Conservation (phyloP, 2,113 vertebrate genomes). For the Mugil cephalus region DNA sequence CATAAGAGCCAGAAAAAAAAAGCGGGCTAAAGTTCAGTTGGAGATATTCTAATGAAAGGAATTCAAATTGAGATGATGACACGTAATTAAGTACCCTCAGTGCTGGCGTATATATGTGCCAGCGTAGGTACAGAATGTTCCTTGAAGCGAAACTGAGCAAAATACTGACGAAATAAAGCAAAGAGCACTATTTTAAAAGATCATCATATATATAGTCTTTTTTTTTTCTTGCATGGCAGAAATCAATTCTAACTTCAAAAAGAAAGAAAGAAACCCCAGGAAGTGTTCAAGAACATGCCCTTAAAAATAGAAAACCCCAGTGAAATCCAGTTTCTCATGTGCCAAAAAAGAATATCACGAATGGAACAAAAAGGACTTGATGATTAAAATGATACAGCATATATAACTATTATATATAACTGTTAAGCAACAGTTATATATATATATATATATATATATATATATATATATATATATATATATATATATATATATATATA, state of each 20-base stretch:
- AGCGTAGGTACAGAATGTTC: conserved; percentile 1
- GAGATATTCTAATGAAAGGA: conserved; percentile 38
- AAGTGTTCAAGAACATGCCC: conserved; percentile 8
- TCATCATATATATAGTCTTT: not conserved
- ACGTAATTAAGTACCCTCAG: not conserved
- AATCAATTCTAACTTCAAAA: conserved; percentile 37
- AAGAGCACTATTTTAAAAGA: conserved; percentile 18
- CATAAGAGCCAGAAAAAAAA: conserved; percentile 13
- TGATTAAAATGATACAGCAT: too few species aligned
- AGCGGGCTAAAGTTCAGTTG: conserved; percentile 8
- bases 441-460: too few species aligned
- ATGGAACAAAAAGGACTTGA: too few species aligned
- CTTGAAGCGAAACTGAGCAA: conserved; percentile 10
- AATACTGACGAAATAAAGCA: conserved; percentile 15
- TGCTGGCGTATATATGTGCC: not conserved
- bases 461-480: too few species aligned
- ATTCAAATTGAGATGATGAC: not conserved
- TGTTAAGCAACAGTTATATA: too few species aligned
- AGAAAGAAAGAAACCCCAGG: conserved; percentile 19
- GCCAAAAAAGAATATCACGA: conserved; percentile 2
- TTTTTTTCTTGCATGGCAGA: not conserved
- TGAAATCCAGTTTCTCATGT: not conserved
- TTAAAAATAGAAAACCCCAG: conserved; percentile 6
- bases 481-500: too few species aligned
- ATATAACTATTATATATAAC: too few species aligned